Evolutionary conservation across 2,888 invertebrate species (phyloP).

Genomic region (Cosmia trapezina): DNA sequence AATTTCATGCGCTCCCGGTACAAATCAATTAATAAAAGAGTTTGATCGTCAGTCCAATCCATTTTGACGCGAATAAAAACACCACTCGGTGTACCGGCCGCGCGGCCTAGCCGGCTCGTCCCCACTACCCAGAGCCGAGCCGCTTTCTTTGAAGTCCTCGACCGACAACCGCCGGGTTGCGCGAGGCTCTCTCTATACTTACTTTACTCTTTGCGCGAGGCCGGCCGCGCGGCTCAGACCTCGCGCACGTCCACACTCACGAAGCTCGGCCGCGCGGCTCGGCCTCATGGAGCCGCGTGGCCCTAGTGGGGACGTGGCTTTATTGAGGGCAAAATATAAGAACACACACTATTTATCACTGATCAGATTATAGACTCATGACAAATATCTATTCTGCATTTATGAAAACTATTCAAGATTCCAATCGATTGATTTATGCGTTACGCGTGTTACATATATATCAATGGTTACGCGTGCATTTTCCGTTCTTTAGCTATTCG

Average conservation of each 20-base stretch:
- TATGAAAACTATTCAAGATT: background rate
- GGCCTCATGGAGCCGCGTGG: too few relatives aligned
- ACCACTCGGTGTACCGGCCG: too few relatives aligned
- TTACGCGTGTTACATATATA: too few relatives aligned
- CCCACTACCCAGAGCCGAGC: background rate
- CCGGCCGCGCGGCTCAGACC: background rate
- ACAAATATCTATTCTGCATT: background rate
- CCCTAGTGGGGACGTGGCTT: background rate
- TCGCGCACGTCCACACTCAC: background rate
- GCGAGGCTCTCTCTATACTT: too few relatives aligned
- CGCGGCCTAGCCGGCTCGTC: too few relatives aligned
- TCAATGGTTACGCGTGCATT: background rate
- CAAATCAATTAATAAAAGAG: background rate
- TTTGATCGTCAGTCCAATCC: too few relatives aligned
- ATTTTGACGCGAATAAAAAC: too few relatives aligned
- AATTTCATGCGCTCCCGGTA: too few relatives aligned
- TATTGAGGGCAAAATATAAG: background rate
- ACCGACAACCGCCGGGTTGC: background rate
- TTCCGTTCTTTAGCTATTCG: slow-evolving; percentile 5
- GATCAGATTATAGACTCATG: background rate
- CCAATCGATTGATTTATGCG: background rate
- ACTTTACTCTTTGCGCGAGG: too few relatives aligned
- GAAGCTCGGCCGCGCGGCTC: too few relatives aligned
- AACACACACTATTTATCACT: background rate
- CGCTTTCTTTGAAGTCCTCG: background rate